Evolutionary conservation across 2,797 vertebrate genomes (phyloP).

Genomic region (Eospalax fontanierii): DNA sequence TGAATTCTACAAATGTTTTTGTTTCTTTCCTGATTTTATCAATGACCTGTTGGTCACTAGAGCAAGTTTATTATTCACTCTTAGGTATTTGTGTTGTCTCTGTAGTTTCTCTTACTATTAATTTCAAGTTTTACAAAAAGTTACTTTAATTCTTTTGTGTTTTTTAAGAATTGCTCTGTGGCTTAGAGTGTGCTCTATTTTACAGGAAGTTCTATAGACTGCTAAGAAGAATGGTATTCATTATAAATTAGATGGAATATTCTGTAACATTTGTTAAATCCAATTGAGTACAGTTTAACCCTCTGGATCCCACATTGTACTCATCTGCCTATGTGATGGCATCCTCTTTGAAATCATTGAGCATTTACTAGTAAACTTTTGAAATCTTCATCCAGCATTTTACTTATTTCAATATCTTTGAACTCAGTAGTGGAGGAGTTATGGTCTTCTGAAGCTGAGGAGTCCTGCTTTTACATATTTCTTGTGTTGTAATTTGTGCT

Average conservation of each 20-base stretch:
- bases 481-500: not conserved
- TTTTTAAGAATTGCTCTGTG: not conserved
- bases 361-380: not conserved
- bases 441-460: too few species aligned
- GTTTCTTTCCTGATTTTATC: not conserved
- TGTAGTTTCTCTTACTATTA: not conserved
- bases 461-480: not conserved
- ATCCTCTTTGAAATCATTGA: not conserved
- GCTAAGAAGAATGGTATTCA: not conserved
- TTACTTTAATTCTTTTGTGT: not conserved
- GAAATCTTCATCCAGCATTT: not conserved
- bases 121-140: not conserved
- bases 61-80: not conserved
- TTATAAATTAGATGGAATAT: not conserved
- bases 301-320: not conserved
- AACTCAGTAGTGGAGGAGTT: not conserved
- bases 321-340: not conserved
- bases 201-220: not conserved
- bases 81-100: not conserved
- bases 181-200: not conserved
- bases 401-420: not conserved
- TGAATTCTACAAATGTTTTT: not conserved
- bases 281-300: not conserved
- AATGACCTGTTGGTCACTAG: not conserved
- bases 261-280: not conserved